Percentiles rank a stretch among this genome's conserved stretches.
Conservation (phyloP, 2,797 vertebrate genomes). For the Phrynocephalus forsythii region DNA sequence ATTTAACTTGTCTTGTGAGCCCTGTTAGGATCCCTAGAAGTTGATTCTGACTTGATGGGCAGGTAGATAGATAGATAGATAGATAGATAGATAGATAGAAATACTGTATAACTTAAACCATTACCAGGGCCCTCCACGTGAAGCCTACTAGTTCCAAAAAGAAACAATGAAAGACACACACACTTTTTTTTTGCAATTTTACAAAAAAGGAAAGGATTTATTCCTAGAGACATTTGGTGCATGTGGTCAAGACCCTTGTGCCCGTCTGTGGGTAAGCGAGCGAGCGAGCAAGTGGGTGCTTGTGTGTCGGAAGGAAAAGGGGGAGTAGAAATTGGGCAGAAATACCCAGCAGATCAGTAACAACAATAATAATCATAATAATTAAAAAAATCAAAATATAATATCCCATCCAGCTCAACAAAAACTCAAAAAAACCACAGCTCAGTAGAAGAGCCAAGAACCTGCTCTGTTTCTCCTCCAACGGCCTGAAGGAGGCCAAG, state of each 20-base stretch:
- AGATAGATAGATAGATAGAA: too few relatives aligned
- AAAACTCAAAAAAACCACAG: slow-evolving; percentile 48
- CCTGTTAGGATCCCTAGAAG: too few relatives aligned
- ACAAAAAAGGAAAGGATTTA: slow-evolving; percentile 40
- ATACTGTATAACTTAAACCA: too few relatives aligned
- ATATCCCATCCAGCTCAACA: slow-evolving; percentile 42
- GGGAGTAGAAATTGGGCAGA: slow-evolving; percentile 22
- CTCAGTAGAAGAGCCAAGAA: slow-evolving; percentile 42
- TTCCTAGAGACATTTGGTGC: slow-evolving; percentile 37
- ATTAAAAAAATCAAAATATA: slow-evolving; percentile 45
- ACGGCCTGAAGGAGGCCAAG: background rate
- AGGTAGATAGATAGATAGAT: too few relatives aligned
- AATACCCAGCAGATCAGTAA: slow-evolving; percentile 25
- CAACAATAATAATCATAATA: slow-evolving; percentile 29
- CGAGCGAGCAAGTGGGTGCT: slow-evolving; percentile 3
- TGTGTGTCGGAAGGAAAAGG: background rate
- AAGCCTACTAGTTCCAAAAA: background rate
- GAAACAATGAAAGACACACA: background rate
- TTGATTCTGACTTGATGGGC: too few relatives aligned
- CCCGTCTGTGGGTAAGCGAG: background rate
- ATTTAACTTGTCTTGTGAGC: too few relatives aligned
- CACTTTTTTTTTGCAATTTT: slow-evolving; percentile 21
- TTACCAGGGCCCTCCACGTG: too few relatives aligned
- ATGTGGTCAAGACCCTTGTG: slow-evolving; percentile 17
- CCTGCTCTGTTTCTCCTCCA: background rate